These are phyloP conservation scores for Drosophila nebulosa DNA, from an alignment of 1,140 invertebrate genomes.

Conservation along the genomic window DNA sequence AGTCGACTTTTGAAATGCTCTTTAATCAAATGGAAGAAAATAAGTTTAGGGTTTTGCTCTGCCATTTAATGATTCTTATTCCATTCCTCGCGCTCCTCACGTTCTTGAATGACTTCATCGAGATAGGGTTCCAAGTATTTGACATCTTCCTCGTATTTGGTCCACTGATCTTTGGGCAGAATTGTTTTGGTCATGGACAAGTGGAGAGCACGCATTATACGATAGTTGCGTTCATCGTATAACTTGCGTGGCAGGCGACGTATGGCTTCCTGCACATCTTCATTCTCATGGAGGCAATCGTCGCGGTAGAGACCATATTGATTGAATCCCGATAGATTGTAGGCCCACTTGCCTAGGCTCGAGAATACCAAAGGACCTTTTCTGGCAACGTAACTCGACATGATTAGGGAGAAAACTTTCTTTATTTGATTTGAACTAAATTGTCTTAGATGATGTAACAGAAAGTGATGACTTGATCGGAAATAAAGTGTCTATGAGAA, in stretches of 20 bases:
- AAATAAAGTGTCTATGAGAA: too few species aligned
- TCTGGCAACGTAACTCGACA: conserved; percentile 75
- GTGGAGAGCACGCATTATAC: conserved; percentile 89
- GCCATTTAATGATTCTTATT: conserved; percentile 84
- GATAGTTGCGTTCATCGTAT: conserved; percentile 90
- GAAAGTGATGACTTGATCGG: too few species aligned
- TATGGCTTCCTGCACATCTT: conserved; percentile 90
- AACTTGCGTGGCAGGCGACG: conserved; percentile 87
- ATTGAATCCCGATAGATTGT: conserved; percentile 87
- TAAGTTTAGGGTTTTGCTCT: too few species aligned
- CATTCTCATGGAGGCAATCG: conserved; percentile 87
- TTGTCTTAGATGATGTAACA: too few species aligned
- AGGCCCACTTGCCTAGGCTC: conserved; percentile 85
- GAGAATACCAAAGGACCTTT: conserved; percentile 74
- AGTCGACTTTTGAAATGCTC: not conserved
- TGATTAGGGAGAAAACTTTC: conserved; percentile 51
- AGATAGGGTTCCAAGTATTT: conserved; percentile 89
- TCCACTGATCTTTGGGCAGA: conserved; percentile 94
- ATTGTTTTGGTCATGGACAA: conserved; percentile 87
- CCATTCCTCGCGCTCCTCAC: conserved; percentile 88
- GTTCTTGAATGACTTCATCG: conserved; percentile 88
- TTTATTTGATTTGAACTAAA: too few species aligned
- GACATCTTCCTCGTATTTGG: conserved; percentile 91
- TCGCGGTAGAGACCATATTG: conserved; percentile 90
- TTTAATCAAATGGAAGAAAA: not conserved